These are phyloP conservation scores for Bhutanitis thaidina DNA, from an alignment of 2,888 invertebrate genomes.

Conservation along the genomic window DNA sequence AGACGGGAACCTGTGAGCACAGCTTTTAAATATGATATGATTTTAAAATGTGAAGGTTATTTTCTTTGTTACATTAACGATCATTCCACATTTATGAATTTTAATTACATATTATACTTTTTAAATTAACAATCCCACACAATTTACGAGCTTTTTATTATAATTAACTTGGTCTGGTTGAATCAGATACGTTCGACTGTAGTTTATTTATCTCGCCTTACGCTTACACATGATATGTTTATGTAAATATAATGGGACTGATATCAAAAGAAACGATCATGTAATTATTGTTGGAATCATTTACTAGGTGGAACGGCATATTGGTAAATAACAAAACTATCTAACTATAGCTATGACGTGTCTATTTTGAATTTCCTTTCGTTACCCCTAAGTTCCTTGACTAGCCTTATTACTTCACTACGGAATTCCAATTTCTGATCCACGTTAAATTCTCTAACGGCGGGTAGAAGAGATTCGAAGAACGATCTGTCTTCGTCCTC, in stretches of 20 bases:
- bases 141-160: constrained; percentile 12
- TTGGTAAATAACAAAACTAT: background rate
- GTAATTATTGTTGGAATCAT: background rate
- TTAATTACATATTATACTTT: constrained; percentile 11
- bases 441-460: constrained; percentile 53
- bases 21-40: too few species aligned
- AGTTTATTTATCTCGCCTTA: background rate
- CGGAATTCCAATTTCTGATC: constrained; percentile 64
- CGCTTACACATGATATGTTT: background rate
- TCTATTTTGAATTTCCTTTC: constrained; percentile 34
- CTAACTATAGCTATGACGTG: constrained; percentile 19
- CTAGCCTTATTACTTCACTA: constrained; percentile 47
- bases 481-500: constrained; percentile 63
- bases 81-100: constrained; percentile 8
- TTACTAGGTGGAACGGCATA: constrained; percentile 6
- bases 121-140: background rate
- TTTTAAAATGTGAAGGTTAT: too few species aligned
- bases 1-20: too few species aligned
- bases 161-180: constrained; percentile 8
- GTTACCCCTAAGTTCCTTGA: constrained; percentile 50
- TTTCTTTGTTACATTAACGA: constrained; percentile 9
- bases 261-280: too few species aligned
- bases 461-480: constrained; percentile 61
- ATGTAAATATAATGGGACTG: too few species aligned
- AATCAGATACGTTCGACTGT: background rate